phyloP scores from a whole-genome alignment of 2,113 vertebrate species.

The Perca fluviatilis region DNA sequence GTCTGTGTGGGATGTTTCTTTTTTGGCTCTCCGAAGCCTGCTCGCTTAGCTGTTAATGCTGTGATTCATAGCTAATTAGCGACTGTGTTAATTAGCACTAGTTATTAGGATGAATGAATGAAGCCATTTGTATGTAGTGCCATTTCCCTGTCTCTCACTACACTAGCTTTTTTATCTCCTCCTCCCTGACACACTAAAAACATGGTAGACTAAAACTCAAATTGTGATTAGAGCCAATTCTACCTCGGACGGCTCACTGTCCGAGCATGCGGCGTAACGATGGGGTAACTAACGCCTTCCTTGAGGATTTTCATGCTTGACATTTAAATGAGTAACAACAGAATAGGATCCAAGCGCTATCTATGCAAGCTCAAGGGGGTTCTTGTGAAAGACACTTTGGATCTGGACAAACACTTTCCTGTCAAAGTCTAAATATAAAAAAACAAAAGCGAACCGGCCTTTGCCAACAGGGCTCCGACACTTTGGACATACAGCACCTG shows the following conservation, averaged over 20 bases:
- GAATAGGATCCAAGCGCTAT: slow-evolving; percentile 12
- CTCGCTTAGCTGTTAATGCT: slow-evolving; percentile 72
- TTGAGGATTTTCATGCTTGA: slow-evolving; percentile 19
- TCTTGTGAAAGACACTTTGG: slow-evolving; percentile 19
- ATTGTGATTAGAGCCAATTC: slow-evolving; percentile 38
- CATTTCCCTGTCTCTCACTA: slow-evolving; percentile 44
- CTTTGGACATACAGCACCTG: not conserved
- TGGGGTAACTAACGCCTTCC: not conserved
- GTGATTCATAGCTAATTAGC: slow-evolving; percentile 85
- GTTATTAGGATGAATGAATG: slow-evolving; percentile 76
- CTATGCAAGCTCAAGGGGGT: not conserved
- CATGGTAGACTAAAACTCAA: slow-evolving; percentile 9
- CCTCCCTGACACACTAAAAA: slow-evolving; percentile 43
- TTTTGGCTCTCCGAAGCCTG: slow-evolving; percentile 64
- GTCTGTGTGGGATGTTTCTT: slow-evolving; percentile 46
- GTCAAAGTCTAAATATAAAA: not conserved
- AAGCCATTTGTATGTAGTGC: slow-evolving; percentile 45
- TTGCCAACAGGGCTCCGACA: not conserved
- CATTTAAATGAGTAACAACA: slow-evolving; percentile 41
- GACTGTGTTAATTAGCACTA: slow-evolving; percentile 78
- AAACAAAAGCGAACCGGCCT: not conserved
- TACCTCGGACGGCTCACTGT: slow-evolving; percentile 39
- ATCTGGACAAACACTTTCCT: not conserved
- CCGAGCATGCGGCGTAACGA: slow-evolving; percentile 12
- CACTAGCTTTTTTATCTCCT: slow-evolving; percentile 28